Base-by-base conservation (phyloP, 2,888 invertebrate species). In the Pristionchus entomophagus region DNA sequence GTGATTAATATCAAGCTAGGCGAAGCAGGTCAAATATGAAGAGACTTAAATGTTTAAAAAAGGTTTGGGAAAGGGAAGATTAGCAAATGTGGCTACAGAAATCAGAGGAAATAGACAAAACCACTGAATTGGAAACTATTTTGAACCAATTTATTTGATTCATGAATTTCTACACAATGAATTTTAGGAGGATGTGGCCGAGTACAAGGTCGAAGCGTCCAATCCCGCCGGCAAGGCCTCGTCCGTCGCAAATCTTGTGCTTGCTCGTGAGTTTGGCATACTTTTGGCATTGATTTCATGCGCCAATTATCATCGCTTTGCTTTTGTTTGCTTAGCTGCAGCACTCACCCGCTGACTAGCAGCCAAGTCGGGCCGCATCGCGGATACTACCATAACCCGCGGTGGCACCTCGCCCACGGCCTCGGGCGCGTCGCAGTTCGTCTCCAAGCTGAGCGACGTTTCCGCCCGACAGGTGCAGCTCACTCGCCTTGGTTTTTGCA, bases 161-260 rank as follows among this genome's bases (percentile, higher is more conserved):
- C 77, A 77, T 41, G 0, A 80, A 41, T 12, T 32, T 98, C 97
- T n/a, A n/a, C n/a, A n/a, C n/a, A n/a, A n/a, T n/a, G n/a, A 95
- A 35, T 53, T 41, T 35, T 98, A 98, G 38, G 99, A 99, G 95
- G 99, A 99, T 94, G 98, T 98, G 94, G 99, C 99, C 22, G 93
- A 93, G 87, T 99, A 99, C 94, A 97, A 97, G 94, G 90, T 90
- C 62, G 96, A 97, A 51, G 97, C 97, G 35, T 92, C 93, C 62
- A 95, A 94, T 91, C 93, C 94, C 78, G 94, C 94, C 78, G 95
- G 95, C 77, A 94, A 95, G 90, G 94, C 94, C 45, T 93, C 94
- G 86, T 94, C 94, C n/a, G 93, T 94, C 19, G 94, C 94, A 32
- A 93, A 92, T 62, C 88, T 94, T 35, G 92, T 93, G 38, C 86